phyloP scores from a whole-genome alignment of 2,888 invertebrate species.

The Amiota communis region DNA sequence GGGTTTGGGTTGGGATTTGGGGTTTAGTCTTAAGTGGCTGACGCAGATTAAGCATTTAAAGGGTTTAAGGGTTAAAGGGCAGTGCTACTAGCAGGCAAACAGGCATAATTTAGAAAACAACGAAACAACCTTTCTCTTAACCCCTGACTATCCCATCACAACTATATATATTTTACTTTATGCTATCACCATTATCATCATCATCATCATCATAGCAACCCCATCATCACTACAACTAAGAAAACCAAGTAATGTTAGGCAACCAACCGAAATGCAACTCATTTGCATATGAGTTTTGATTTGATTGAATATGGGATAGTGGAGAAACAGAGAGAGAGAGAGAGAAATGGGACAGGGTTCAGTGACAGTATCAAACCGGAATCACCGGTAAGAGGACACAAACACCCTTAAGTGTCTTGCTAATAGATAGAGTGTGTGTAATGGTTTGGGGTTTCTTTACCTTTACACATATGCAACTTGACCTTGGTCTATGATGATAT shows the following conservation, averaged over 20 bases:
- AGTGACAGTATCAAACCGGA: neutral
- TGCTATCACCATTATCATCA: neutral
- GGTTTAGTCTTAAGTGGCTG: slow-evolving; percentile 10
- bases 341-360: neutral
- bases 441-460: too few relatives aligned
- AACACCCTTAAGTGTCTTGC: neutral
- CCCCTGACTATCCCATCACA: neutral
- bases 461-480: too few relatives aligned
- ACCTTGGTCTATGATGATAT: too few relatives aligned
- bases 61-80: slow-evolving; percentile 32
- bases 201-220: neutral
- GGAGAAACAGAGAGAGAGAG: neutral
- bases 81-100: neutral
- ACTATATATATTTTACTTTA: neutral
- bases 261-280: slow-evolving; percentile 29
- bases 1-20: neutral
- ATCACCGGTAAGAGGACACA: neutral
- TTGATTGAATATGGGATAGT: slow-evolving; percentile 19
- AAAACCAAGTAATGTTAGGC: neutral
- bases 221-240: neutral
- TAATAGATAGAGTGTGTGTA: too few relatives aligned
- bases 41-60: slow-evolving; percentile 3
- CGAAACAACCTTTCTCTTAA: neutral
- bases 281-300: slow-evolving; percentile 30
- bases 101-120: slow-evolving; percentile 3